Percentiles rank a stretch among this genome's conserved stretches.
These are phyloP conservation scores for Matsumyia berberina DNA, from an alignment of 2,888 invertebrate genomes.

Conservation along the genomic window DNA sequence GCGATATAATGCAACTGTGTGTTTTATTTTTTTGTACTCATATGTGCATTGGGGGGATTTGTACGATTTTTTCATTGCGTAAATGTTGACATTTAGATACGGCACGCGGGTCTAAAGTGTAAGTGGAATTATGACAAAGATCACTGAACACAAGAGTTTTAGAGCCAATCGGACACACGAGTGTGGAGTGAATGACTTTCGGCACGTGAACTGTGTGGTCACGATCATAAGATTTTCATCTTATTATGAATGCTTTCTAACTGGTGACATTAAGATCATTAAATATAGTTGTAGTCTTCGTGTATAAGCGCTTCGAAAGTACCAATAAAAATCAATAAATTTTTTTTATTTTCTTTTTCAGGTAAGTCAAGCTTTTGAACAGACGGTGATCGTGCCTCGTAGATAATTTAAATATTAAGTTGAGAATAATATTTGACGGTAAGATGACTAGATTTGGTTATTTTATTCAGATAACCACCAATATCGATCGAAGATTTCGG, in stretches of 20 bases:
- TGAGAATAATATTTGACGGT: background rate
- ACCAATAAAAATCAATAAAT: background rate
- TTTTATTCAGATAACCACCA: too few species aligned
- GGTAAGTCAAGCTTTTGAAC: constrained; percentile 33
- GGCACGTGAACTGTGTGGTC: constrained; percentile 21
- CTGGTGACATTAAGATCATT: constrained; percentile 16
- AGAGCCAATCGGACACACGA: constrained; percentile 43
- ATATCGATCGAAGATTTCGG: too few species aligned
- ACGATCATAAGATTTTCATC: background rate
- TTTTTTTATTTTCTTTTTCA: constrained; percentile 41
- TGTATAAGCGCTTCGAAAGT: background rate
- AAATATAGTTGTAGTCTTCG: background rate
- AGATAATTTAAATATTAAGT: background rate
- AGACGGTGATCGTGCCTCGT: too few species aligned
- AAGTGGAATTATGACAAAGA: constrained; percentile 40
- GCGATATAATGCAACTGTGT: constrained; percentile 44
- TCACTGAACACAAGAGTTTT: constrained; percentile 40
- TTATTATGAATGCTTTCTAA: constrained; percentile 42
- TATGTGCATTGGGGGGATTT: constrained; percentile 5
- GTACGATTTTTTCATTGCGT: constrained; percentile 69
- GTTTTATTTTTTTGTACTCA: constrained; percentile 11
- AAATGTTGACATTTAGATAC: constrained; percentile 64
- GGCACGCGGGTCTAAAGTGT: constrained; percentile 23
- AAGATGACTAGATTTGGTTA: too few species aligned
- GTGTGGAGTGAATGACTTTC: constrained; percentile 36